Percentiles rank a stretch among this genome's conserved stretches.
These are phyloP conservation scores for Eurois occulta DNA, from an alignment of 2,888 invertebrate genomes.

Conservation along the genomic window DNA sequence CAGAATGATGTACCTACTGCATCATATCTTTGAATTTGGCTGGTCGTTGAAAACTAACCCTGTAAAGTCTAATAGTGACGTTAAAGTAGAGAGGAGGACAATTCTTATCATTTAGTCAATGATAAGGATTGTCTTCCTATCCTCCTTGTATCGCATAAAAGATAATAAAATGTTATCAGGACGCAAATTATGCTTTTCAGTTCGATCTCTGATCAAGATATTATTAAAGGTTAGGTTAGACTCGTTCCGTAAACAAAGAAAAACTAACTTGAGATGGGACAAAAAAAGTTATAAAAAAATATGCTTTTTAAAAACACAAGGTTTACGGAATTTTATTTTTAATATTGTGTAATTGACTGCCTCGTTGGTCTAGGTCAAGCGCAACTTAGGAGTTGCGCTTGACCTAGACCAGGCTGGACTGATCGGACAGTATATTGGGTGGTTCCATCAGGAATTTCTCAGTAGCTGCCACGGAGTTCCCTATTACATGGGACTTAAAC, in stretches of 20 bases:
- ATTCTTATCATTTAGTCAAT: too few species aligned
- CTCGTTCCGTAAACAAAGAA: not conserved
- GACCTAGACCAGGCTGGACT: too few species aligned
- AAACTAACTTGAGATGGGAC: not conserved
- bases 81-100: too few species aligned
- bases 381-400: too few species aligned
- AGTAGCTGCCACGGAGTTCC: too few species aligned
- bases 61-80: not conserved
- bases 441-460: not conserved
- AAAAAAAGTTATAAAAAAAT: not conserved
- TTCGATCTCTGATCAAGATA: constrained; percentile 41
- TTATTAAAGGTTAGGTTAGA: constrained; percentile 2
- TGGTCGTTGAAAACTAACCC: too few species aligned
- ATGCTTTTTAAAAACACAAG: constrained; percentile 10
- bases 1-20: too few species aligned
- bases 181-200: not conserved
- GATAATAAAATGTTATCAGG: not conserved
- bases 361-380: too few species aligned
- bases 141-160: not conserved
- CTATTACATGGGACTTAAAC: not conserved
- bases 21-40: too few species aligned
- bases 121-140: too few species aligned
- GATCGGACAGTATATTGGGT: not conserved
- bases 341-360: constrained; percentile 17
- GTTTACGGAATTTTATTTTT: constrained; percentile 9